These are phyloP conservation scores for Bicyclus anynana DNA, from an alignment of 1,140 invertebrate genomes.

Conservation along the genomic window DNA sequence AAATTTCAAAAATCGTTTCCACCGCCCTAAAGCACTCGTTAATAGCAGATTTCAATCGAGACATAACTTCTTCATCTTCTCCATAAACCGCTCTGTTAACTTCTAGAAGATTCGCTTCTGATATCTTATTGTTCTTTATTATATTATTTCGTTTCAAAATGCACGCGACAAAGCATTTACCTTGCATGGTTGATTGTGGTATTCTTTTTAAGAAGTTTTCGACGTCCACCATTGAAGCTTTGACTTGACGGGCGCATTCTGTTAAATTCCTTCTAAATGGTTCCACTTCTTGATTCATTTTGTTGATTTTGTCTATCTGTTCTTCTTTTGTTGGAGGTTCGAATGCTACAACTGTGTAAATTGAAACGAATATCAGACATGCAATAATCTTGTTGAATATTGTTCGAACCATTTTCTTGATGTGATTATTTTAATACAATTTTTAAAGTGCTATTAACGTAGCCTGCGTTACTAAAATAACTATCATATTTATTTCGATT, in stretches of 20 bases:
- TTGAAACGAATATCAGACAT: conserved; percentile 22
- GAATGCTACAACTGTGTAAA: conserved; percentile 42
- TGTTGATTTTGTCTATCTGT: conserved; percentile 50
- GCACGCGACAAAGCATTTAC: conserved; percentile 70
- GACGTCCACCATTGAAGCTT: conserved; percentile 57
- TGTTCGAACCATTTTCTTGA: not conserved
- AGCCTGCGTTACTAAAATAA: no score
- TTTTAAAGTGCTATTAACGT: no score
- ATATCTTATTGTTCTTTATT: conserved; percentile 61
- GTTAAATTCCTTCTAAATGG: conserved; percentile 64
- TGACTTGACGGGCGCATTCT: conserved; percentile 63
- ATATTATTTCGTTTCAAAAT: conserved; percentile 61
- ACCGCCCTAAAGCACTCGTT: conserved; percentile 44
- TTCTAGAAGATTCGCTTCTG: conserved; percentile 46
- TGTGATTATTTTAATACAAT: no score
- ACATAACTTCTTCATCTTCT: conserved; percentile 58
- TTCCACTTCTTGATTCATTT: conserved; percentile 59
- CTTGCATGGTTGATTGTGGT: conserved; percentile 53
- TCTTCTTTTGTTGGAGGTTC: conserved; percentile 53
- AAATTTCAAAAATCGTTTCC: conserved; percentile 60
- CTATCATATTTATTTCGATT: no score
- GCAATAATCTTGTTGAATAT: conserved; percentile 3
- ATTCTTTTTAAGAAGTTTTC: conserved; percentile 63
- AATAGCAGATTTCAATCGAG: conserved; percentile 46
- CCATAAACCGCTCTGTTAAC: conserved; percentile 57